Evolutionary conservation across 2,797 vertebrate genomes (phyloP).

Genomic region (Pygocentrus nattereri): DNA sequence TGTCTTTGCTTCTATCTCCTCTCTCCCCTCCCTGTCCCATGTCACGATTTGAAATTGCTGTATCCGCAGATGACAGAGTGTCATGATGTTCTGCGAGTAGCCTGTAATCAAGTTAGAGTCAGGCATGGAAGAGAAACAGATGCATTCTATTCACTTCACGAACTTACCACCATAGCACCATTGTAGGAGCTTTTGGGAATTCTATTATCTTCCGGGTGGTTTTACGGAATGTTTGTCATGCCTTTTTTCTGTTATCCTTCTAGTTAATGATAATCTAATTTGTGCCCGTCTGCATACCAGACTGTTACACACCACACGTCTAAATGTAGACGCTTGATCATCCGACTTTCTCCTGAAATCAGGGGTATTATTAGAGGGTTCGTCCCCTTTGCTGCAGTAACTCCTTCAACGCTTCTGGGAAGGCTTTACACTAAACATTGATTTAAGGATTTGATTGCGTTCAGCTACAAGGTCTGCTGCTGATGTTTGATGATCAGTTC

Average conservation of each 20-base stretch:
- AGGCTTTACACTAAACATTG: too few relatives aligned
- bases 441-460: too few relatives aligned
- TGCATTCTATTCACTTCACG: background rate
- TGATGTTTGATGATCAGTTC: background rate
- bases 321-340: too few relatives aligned
- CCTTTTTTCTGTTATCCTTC: too few relatives aligned
- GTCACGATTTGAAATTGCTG: background rate
- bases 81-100: background rate
- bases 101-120: constrained; percentile 16
- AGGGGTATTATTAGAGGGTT: too few relatives aligned
- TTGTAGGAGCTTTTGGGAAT: background rate
- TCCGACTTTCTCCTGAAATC: too few relatives aligned
- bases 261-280: too few relatives aligned
- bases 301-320: too few relatives aligned
- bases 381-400: too few relatives aligned
- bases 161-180: background rate
- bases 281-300: too few relatives aligned
- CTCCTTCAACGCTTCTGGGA: too few relatives aligned
- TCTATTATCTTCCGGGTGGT: background rate
- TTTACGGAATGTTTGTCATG: background rate
- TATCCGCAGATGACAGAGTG: background rate
- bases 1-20: constrained; percentile 2
- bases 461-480: too few relatives aligned
- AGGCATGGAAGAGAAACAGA: background rate
- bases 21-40: background rate